Conservation (phyloP, 2,113 vertebrate species). For the Aythya baeri region DNA sequence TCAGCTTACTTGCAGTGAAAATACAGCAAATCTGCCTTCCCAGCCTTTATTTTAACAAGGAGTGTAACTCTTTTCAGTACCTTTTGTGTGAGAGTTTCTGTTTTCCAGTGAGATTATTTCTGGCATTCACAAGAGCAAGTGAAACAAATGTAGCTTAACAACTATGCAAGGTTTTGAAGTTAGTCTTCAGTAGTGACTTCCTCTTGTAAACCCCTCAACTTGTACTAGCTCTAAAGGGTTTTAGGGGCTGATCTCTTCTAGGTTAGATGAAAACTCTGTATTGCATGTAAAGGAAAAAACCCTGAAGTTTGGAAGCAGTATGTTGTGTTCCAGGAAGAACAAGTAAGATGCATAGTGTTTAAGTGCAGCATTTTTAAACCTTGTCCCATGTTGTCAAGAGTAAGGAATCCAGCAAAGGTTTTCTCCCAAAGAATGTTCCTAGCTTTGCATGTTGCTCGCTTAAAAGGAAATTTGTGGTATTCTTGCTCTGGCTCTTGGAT, state of each 20-base stretch:
- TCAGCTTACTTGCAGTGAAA: background rate
- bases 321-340: conserved; percentile 24
- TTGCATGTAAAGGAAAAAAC: conserved; percentile 20
- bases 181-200: background rate
- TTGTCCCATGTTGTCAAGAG: conserved; percentile 41
- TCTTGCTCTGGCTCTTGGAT: conserved; percentile 12
- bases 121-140: background rate
- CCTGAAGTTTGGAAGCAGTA: background rate
- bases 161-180: conserved; percentile 14
- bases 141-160: conserved; percentile 10
- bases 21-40: background rate
- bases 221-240: background rate
- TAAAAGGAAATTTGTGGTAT: conserved; percentile 39
- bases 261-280: background rate
- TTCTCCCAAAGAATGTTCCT: background rate
- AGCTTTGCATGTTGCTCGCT: conserved; percentile 17
- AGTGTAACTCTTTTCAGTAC: background rate
- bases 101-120: conserved; percentile 16
- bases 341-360: conserved; percentile 36
- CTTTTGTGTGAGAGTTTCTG: conserved; percentile 14
- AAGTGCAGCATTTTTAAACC: background rate
- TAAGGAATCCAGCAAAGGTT: conserved; percentile 49
- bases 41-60: background rate
- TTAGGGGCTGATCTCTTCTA: background rate
- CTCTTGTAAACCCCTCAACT: background rate